Base-by-base conservation (phyloP, 2,797 vertebrate genomes). In the Lateolabrax maculatus region DNA sequence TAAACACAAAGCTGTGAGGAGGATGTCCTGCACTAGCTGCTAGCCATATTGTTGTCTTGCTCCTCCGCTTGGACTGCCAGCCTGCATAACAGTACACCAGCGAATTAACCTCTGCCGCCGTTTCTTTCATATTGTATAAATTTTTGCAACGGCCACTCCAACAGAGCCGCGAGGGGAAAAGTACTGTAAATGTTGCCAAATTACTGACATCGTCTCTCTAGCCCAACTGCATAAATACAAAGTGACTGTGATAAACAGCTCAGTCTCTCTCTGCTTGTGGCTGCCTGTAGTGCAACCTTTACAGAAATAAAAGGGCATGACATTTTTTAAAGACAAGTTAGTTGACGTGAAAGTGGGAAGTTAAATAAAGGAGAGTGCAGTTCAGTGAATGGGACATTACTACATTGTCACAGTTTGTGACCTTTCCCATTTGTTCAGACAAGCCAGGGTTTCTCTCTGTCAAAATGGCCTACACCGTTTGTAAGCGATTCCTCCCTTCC, bases 361-460 rank as follows among this genome's bases (percentile, higher is more conserved):
- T 86, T 88, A 84, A 91, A 84, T 84, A 91, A 89, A 84, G 68
- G 51, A 71, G 76, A 81, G 79, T 79, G 79, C 60, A 84, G 89
- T 86, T 85, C 79, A 86, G 41, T 89, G 55, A 81, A 90, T 84
- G 89, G 71, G 80, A 81, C 80, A 81, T 93, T 87, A 90, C 90
- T 72, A 84, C 75, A 76, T 53, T 90, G 90, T 90, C 87, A 87
- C 80, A 77, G 75, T 37, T 90, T 77, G 86, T 91, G 90, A 94
- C 84, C 82, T 94, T 94, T 95, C 83, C 84, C 57, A 84, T 76
- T 91, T 46, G 74, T 88, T 93, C 91, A 82, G 89, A 85, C 79
- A 89, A 89, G 88, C 71, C 67, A 60, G 84, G 76, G 77, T 76
- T 89, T 81, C 75, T 81, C 82, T 84, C 85, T 84, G 43, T 90